phyloP scores from a whole-genome alignment of 2,888 invertebrate species.

The Amiota mariae region DNA sequence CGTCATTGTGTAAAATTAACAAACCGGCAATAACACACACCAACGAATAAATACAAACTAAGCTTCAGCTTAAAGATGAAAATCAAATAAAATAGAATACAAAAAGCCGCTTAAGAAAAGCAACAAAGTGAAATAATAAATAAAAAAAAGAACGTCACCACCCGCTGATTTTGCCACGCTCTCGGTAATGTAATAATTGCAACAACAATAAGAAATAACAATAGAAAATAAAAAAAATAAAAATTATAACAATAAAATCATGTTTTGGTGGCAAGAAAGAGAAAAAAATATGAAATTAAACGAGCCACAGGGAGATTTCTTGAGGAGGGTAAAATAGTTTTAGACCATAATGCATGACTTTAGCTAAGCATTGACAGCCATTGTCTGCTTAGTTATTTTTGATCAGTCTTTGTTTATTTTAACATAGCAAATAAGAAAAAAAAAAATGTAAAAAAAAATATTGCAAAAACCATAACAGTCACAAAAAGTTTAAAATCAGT shows the following conservation, averaged over 20 bases:
- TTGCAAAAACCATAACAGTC: no score
- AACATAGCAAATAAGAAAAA: no score
- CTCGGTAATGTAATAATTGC: constrained; percentile 60
- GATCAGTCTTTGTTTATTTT: no score
- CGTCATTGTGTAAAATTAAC: constrained; percentile 56
- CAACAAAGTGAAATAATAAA: neutral
- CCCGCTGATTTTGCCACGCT: constrained; percentile 16
- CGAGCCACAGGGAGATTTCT: no score
- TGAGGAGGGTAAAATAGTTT: no score
- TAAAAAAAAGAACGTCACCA: neutral
- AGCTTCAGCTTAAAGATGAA: no score
- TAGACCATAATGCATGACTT: no score
- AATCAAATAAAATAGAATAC: neutral
- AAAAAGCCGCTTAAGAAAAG: neutral
- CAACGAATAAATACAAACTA: neutral
- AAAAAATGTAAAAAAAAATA: no score
- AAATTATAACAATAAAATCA: constrained; percentile 18
- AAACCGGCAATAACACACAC: constrained; percentile 37
- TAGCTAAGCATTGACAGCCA: no score
- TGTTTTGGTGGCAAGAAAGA: neutral
- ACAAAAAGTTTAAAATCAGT: no score
- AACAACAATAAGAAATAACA: constrained; percentile 56
- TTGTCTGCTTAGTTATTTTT: no score
- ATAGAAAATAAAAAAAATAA: constrained; percentile 31
- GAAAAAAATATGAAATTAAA: no score